A percentile compares a stretch with the other conserved stretches of the same genome.
These are phyloP conservation scores for Pristionchus maxplancki DNA, from an alignment of 2,888 invertebrate genomes.

Conservation along the genomic window DNA sequence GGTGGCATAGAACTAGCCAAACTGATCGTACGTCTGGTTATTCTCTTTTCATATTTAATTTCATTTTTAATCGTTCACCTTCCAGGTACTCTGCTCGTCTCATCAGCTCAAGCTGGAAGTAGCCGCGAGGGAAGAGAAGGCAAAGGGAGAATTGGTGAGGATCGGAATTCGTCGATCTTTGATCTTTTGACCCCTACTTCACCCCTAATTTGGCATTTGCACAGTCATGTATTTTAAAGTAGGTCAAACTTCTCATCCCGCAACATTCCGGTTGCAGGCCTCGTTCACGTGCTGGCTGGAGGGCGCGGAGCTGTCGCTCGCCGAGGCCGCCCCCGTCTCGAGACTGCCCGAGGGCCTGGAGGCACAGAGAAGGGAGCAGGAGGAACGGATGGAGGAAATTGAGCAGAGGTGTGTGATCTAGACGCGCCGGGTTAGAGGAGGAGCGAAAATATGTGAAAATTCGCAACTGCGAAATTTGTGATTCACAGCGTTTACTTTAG, in stretches of 20 bases:
- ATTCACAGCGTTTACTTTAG: too few relatives aligned
- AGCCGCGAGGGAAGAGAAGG: conserved; percentile 91
- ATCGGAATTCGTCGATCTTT: background rate
- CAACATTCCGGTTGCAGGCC: background rate
- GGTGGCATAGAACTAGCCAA: too few relatives aligned
- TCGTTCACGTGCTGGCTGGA: background rate
- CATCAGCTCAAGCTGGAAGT: conserved; percentile 91
- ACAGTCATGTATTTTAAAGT: too few relatives aligned
- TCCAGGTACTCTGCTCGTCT: conserved; percentile 64
- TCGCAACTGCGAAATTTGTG: too few relatives aligned
- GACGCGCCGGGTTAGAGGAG: too few relatives aligned
- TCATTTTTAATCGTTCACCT: too few relatives aligned
- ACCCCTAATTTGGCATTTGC: too few relatives aligned
- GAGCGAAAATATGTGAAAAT: too few relatives aligned
- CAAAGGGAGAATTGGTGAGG: conserved; percentile 85
- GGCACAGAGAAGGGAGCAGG: conserved; percentile 96
- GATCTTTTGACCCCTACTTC: background rate
- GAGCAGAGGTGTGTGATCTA: conserved; percentile 27
- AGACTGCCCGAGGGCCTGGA: conserved; percentile 92
- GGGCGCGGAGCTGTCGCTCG: background rate
- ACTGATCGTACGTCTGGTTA: too few relatives aligned
- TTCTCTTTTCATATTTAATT: too few relatives aligned
- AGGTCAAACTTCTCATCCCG: background rate
- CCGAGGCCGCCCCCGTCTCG: background rate
- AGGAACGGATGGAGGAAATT: conserved; percentile 78